Percentiles rank a stretch among this genome's conserved stretches.
Evolutionary conservation across 2,888 invertebrate species (phyloP).

Genomic region (Alloscopus bannaensis): DNA sequence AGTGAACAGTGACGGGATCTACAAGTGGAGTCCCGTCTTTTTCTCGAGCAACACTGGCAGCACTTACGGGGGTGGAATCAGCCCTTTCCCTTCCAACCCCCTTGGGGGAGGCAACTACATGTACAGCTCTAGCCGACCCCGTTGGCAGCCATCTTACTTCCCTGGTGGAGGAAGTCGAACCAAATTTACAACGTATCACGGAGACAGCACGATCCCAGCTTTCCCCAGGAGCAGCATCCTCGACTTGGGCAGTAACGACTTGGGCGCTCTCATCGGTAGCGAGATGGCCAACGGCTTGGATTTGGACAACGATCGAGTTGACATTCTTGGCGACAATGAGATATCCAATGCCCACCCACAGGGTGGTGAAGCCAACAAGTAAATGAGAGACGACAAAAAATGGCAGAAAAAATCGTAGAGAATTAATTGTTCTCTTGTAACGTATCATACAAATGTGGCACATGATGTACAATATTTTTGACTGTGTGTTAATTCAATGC

Average conservation of each 20-base stretch:
- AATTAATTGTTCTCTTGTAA: too few species aligned
- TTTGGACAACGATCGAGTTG: conserved; percentile 41
- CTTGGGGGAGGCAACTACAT: conserved; percentile 14
- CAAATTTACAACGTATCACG: conserved; percentile 18
- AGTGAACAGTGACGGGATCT: conserved; percentile 19
- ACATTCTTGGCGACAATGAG: conserved; percentile 22
- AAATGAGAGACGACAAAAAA: background rate
- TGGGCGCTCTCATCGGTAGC: conserved; percentile 42
- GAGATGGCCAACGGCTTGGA: conserved; percentile 34
- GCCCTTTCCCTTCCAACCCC: background rate
- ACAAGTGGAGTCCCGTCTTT: conserved; percentile 63
- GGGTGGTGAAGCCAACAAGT: background rate
- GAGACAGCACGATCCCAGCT: conserved; percentile 6
- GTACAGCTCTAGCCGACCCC: conserved; percentile 21
- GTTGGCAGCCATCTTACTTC: conserved; percentile 29
- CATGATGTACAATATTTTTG: too few species aligned
- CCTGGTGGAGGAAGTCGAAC: conserved; percentile 2
- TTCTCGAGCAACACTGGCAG: conserved; percentile 50
- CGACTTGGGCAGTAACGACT: conserved; percentile 41
- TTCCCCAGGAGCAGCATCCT: conserved; percentile 4
- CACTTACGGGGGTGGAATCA: background rate
- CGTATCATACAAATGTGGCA: too few species aligned
- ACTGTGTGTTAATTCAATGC: background rate
- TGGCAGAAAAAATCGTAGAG: background rate
- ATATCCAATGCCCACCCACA: background rate